Base-by-base conservation (phyloP, 2,888 invertebrate species). In the Drosophila ezoana region DNA sequence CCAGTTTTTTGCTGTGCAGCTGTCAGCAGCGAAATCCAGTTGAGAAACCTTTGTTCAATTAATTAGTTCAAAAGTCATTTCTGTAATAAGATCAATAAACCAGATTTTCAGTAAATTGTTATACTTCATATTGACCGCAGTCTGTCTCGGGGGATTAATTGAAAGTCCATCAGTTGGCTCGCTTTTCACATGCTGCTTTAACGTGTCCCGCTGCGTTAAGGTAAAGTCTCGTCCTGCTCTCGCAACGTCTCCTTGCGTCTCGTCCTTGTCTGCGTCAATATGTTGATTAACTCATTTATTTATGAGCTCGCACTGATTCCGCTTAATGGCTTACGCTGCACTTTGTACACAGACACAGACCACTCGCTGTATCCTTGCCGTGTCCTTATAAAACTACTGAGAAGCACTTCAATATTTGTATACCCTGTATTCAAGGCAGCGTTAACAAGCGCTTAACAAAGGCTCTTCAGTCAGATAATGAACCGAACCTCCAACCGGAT, bases 241-340 rank as follows among this genome's bases (percentile, higher is more conserved):
- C 37, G 13, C 1, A 23, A 4, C 52, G 6, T 16, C 14, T 28
- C 33, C 18, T 14, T 23, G 10, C 43, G 14, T 33, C 20, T 47
- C 38, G 16, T 35, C 38, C 54, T 35, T 59, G 70, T 63, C 77
- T 75, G 76, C 67, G 74, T 81, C 85, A 83, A 83, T 80, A 83
- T 83, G 82, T 79, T 89, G 89, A 87, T 89, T 87, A 84, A 81
- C 79, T 87, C 74, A 79, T 84, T 84, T 86, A 87, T 89, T 86
- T 89, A 89, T 86, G 85, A 80, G 85, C 76, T 75, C 67, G 69
- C 76, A 72, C 67, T 77, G 77, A 86, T 83, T 76, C 72, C 69
- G 71, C 83, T 84, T 81, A 83, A 86, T 83, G 86, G 83, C 79
- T 81, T 74, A 74, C 70, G 48, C 54, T 64, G 64, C 45, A 57